These are phyloP conservation scores for Scolopax bukidnonensis DNA, from an alignment of 2,797 vertebrate species.

Conservation along the genomic window DNA sequence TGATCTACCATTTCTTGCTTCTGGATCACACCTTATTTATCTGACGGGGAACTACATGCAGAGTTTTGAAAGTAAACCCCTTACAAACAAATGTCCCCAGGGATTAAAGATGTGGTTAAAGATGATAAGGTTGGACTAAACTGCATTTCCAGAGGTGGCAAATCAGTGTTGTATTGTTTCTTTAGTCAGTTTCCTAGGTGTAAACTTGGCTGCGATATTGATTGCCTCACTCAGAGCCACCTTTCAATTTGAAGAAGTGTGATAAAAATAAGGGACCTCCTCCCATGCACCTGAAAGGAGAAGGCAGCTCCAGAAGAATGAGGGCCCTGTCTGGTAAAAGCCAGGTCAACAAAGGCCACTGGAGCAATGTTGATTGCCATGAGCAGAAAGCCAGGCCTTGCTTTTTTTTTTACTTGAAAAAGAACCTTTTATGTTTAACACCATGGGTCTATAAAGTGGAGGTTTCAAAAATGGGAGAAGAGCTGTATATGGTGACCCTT, in stretches of 20 bases:
- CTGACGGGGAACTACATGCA: not conserved
- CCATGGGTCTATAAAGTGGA: not conserved
- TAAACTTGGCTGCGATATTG: not conserved
- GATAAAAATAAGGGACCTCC: not conserved
- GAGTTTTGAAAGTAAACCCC: not conserved
- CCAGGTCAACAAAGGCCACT: not conserved
- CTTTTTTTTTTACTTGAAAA: not conserved
- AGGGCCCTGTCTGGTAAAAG: not conserved
- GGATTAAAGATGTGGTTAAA: not conserved
- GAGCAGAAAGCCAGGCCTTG: not conserved
- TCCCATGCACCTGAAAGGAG: not conserved
- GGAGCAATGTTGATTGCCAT: not conserved
- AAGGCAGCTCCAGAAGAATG: not conserved
- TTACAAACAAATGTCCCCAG: not conserved
- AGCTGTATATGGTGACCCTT: not conserved
- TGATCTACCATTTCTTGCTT: not conserved
- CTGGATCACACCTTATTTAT: slow-evolving; percentile 1
- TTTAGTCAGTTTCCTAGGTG: slow-evolving; percentile 25
- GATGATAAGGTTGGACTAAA: not conserved
- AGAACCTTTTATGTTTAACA: not conserved
- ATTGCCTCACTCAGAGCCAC: not conserved
- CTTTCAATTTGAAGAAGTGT: not conserved
- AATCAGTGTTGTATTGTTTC: slow-evolving; percentile 31
- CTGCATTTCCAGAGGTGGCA: not conserved
- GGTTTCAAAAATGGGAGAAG: not conserved